phyloP scores from a whole-genome alignment of 1,140 invertebrate genomes.

The Theocolax elegans region DNA sequence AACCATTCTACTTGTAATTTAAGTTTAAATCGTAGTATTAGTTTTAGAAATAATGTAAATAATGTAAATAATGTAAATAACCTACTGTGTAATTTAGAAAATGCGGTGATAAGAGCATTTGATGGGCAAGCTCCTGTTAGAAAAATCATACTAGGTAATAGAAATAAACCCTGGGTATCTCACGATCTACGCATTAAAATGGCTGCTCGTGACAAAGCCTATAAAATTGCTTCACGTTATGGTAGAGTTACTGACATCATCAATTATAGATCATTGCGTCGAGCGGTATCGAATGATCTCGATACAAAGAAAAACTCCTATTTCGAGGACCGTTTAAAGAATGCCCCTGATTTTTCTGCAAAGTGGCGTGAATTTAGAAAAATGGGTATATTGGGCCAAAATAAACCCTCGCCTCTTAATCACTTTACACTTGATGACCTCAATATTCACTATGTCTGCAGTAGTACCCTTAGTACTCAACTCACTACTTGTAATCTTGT shows the following conservation, averaged over 20 bases:
- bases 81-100: too few species aligned
- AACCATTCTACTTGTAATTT: background rate
- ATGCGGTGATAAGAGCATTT: background rate
- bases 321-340: background rate
- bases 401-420: too few species aligned
- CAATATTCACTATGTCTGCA: background rate
- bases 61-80: too few species aligned
- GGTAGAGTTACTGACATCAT: background rate
- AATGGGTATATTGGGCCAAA: too few species aligned
- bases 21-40: background rate
- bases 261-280: background rate
- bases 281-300: background rate
- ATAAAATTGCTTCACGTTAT: background rate
- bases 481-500: background rate
- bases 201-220: too few species aligned
- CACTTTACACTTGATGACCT: background rate
- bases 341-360: background rate
- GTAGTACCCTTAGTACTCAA: background rate
- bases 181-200: background rate
- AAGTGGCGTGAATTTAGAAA: too few species aligned
- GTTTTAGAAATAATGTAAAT: too few species aligned
- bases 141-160: background rate
- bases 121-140: background rate
- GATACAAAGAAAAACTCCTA: too few species aligned
- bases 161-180: background rate